A percentile compares a stretch with the other conserved stretches of the same genome.
phyloP scores from a whole-genome alignment of 2,113 vertebrate genomes.

The Ardeotis arabs region DNA sequence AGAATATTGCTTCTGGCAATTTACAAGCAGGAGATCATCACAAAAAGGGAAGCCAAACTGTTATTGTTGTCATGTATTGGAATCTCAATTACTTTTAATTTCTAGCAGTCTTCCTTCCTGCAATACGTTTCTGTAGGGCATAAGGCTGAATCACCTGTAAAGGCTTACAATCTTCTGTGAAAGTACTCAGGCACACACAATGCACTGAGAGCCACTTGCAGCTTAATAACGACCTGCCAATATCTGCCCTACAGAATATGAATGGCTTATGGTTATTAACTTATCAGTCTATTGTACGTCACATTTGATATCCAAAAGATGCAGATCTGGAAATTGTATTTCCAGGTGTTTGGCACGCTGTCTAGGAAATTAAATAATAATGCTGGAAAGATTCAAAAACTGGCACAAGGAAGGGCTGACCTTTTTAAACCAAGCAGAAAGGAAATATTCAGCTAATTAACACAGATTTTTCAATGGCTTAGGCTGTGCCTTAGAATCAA shows the following conservation, averaged over 20 bases:
- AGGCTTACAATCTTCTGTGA: neutral
- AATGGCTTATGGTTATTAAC: slow-evolving; percentile 18
- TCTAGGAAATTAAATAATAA: neutral
- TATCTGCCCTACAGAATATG: neutral
- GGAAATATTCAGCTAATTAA: neutral
- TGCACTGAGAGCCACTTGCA: neutral
- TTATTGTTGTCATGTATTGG: slow-evolving; percentile 15
- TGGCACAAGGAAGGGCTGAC: neutral
- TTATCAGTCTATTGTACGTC: neutral
- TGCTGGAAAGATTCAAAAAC: slow-evolving; percentile 8
- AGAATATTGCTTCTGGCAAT: slow-evolving; percentile 34
- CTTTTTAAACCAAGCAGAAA: slow-evolving; percentile 26
- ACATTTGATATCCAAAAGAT: neutral
- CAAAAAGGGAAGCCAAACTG: slow-evolving; percentile 29
- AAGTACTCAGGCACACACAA: neutral
- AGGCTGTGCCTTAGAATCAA: neutral
- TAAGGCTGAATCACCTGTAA: slow-evolving; percentile 11
- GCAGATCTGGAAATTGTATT: slow-evolving; percentile 3
- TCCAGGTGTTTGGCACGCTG: slow-evolving; percentile 25
- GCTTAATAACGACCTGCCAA: slow-evolving; percentile 6
- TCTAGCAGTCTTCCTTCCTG: slow-evolving; percentile 45
- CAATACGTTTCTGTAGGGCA: neutral
- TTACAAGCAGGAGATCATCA: neutral
- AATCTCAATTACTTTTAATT: slow-evolving; percentile 49
- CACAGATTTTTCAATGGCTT: neutral